These are phyloP conservation scores for Euphydryas editha DNA, from an alignment of 2,888 invertebrate species.

Conservation along the genomic window DNA sequence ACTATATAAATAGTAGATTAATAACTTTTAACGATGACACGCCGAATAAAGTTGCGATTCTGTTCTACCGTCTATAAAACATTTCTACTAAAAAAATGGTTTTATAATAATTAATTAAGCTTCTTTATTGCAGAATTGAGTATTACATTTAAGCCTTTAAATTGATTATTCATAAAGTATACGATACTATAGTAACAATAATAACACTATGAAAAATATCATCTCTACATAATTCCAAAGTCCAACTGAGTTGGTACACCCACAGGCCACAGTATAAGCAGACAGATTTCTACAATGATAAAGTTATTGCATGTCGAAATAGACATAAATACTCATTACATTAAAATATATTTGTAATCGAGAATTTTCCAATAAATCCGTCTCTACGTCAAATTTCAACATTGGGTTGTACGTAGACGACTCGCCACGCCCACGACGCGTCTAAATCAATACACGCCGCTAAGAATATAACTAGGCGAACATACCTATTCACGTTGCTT, in stretches of 20 bases:
- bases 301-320: neutral
- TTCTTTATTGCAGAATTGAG: too few species aligned
- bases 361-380: neutral
- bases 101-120: too few species aligned
- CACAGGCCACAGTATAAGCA: neutral
- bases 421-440: constrained; percentile 31
- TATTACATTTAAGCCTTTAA: too few species aligned
- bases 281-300: neutral
- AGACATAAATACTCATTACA: neutral
- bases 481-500: neutral
- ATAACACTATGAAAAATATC: too few species aligned
- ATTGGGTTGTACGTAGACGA: constrained; percentile 3
- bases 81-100: too few species aligned
- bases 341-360: constrained; percentile 3
- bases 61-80: too few species aligned
- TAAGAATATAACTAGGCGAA: constrained; percentile 11
- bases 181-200: too few species aligned
- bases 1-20: too few species aligned
- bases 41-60: too few species aligned
- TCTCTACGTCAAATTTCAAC: neutral
- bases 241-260: neutral
- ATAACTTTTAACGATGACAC: too few species aligned
- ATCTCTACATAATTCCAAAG: neutral
- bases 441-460: constrained; percentile 33
- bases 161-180: too few species aligned